Percentiles rank a stretch among this genome's conserved stretches.
Evolutionary conservation across 2,888 invertebrate genomes (phyloP).

Genomic region (Anorthoa munda): DNA sequence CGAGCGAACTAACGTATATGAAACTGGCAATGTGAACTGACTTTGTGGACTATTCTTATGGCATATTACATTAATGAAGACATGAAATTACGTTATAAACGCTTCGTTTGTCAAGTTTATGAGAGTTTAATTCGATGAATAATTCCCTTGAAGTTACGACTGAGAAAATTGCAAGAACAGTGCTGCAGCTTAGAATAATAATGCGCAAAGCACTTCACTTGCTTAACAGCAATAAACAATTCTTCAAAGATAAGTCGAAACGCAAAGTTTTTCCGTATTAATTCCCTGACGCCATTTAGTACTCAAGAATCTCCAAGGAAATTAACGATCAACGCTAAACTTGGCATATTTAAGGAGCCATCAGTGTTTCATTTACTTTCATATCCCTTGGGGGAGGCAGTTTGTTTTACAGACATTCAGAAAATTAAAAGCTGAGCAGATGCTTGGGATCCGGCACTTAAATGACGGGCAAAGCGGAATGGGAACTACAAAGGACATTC

Average conservation of each 20-base stretch:
- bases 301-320: conserved; percentile 77
- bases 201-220: conserved; percentile 26
- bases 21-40: conserved; percentile 14
- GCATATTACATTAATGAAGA: conserved; percentile 41
- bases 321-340: conserved; percentile 78
- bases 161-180: conserved; percentile 24
- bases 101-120: conserved; percentile 37
- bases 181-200: conserved; percentile 31
- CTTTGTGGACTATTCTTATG: background rate
- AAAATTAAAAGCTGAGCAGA: conserved; percentile 76
- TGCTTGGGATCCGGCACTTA: conserved; percentile 61
- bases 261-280: conserved; percentile 65
- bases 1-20: background rate
- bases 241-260: conserved; percentile 43
- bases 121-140: conserved; percentile 46
- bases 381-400: conserved; percentile 67
- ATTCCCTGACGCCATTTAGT: conserved; percentile 70
- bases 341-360: conserved; percentile 76
- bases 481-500: conserved; percentile 69
- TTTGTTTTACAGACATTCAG: conserved; percentile 75
- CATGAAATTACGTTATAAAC: conserved; percentile 32
- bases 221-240: conserved; percentile 54
- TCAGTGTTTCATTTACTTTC: conserved; percentile 78
- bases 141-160: conserved; percentile 49
- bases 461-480: conserved; percentile 63